Evolutionary conservation across 1,140 invertebrate genomes (phyloP).

Genomic region (Stratiolaelaps scimitus): DNA sequence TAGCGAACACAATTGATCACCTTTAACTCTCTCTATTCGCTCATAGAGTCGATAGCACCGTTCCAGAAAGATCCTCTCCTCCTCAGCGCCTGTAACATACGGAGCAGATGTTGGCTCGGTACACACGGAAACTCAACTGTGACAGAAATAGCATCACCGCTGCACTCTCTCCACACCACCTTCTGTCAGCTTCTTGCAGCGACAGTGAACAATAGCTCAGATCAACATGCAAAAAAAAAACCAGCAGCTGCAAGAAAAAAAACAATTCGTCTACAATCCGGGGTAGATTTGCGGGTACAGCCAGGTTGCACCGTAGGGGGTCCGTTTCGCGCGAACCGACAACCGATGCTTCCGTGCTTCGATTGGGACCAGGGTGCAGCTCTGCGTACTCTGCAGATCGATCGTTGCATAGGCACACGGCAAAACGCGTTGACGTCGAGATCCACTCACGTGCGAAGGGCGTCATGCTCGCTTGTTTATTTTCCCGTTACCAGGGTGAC

Average conservation of each 20-base stretch:
- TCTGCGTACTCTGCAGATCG: no score
- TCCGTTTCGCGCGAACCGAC: no score
- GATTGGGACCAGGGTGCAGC: no score
- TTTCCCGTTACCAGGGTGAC: conserved; percentile 7
- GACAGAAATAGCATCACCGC: no score
- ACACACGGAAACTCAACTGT: no score
- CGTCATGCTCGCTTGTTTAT: conserved; percentile 13
- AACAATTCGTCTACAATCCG: not conserved
- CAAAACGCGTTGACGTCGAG: not conserved
- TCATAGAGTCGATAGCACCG: conserved; percentile 6
- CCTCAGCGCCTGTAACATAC: not conserved
- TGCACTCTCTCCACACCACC: no score
- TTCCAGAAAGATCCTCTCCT: conserved; percentile 18
- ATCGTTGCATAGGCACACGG: no score
- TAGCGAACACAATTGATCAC: not conserved
- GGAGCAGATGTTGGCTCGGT: no score
- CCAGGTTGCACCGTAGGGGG: no score
- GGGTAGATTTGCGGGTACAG: not conserved
- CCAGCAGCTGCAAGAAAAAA: not conserved
- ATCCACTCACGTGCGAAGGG: conserved; percentile 22
- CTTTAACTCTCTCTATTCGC: conserved; percentile 2
- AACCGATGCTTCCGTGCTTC: no score
- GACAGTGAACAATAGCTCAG: no score
- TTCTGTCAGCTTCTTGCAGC: no score
- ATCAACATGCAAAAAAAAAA: not conserved